A percentile compares a stretch with the other conserved stretches of the same genome.
Conservation (phyloP, 1,140 invertebrate genomes). For the Cheumatopsyche charites region DNA sequence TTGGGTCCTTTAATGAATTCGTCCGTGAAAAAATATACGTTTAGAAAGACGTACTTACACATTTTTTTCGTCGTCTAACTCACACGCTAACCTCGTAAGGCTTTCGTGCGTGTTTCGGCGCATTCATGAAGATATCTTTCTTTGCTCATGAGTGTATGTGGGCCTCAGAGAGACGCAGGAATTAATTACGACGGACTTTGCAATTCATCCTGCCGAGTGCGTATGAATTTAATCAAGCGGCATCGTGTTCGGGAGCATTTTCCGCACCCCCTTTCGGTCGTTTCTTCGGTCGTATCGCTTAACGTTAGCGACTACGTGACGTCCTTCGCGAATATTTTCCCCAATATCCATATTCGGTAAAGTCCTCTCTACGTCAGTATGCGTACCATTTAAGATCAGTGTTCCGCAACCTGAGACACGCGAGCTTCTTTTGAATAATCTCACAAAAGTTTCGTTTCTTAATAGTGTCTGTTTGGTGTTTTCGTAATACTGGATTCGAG, state of each 20-base stretch:
- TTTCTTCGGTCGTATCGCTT: background rate
- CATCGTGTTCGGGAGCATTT: background rate
- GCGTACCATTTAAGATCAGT: background rate
- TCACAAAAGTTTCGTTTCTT: too few species aligned
- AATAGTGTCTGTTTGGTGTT: too few species aligned
- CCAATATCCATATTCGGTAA: too few species aligned
- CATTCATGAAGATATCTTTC: background rate
- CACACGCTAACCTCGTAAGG: constrained; percentile 14
- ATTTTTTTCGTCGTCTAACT: background rate
- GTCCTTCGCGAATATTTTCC: constrained; percentile 8
- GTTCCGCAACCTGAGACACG: too few species aligned
- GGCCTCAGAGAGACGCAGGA: background rate
- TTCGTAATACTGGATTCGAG: too few species aligned
- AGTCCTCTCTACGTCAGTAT: too few species aligned
- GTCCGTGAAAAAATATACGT: too few species aligned
- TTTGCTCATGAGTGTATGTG: background rate
- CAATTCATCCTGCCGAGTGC: constrained; percentile 19
- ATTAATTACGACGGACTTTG: constrained; percentile 29
- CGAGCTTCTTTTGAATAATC: too few species aligned
- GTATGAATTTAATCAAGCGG: constrained; percentile 32
- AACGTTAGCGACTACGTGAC: constrained; percentile 8
- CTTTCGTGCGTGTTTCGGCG: constrained; percentile 14
- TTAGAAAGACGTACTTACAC: background rate
- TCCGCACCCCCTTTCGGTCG: background rate
- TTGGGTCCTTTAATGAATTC: too few species aligned